These are phyloP conservation scores for Sciaenops ocellatus DNA, from an alignment of 2,797 vertebrate genomes.

Conservation along the genomic window DNA sequence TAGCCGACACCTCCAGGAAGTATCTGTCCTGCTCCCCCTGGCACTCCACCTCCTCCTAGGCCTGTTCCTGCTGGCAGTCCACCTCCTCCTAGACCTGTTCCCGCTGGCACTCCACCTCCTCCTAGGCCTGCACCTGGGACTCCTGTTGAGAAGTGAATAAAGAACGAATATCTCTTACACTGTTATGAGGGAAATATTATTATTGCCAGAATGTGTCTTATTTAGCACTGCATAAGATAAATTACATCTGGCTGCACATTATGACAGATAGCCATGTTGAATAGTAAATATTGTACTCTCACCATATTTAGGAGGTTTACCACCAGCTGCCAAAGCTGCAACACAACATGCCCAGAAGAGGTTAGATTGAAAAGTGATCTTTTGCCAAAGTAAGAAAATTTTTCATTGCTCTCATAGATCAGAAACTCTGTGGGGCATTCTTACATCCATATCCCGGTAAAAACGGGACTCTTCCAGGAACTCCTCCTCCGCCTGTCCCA, in stretches of 20 bases:
- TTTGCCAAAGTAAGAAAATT: not conserved
- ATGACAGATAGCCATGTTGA: not conserved
- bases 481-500: slow-evolving; percentile 43
- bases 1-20: slow-evolving; percentile 58
- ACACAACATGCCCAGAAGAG: slow-evolving; percentile 16
- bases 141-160: slow-evolving; percentile 32
- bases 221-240: not conserved
- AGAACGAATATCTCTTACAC: not conserved
- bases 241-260: not conserved
- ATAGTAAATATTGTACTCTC: slow-evolving; percentile 35
- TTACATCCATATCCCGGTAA: slow-evolving; percentile 80
- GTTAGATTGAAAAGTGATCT: slow-evolving; percentile 15
- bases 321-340: slow-evolving; percentile 68
- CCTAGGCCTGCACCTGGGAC: slow-evolving; percentile 62
- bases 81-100: slow-evolving; percentile 27
- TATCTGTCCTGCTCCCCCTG: slow-evolving; percentile 53
- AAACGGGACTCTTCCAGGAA: slow-evolving; percentile 55
- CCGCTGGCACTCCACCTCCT: slow-evolving; percentile 55
- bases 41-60: slow-evolving; percentile 52
- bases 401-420: not conserved
- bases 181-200: not conserved
- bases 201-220: not conserved
- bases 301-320: slow-evolving; percentile 77
- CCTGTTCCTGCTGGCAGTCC: too few species aligned
- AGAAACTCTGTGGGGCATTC: not conserved